A percentile compares a stretch with the other conserved stretches of the same genome.
These are phyloP conservation scores for Pterophyllum scalare DNA, from an alignment of 2,113 vertebrate species.

Conservation along the genomic window DNA sequence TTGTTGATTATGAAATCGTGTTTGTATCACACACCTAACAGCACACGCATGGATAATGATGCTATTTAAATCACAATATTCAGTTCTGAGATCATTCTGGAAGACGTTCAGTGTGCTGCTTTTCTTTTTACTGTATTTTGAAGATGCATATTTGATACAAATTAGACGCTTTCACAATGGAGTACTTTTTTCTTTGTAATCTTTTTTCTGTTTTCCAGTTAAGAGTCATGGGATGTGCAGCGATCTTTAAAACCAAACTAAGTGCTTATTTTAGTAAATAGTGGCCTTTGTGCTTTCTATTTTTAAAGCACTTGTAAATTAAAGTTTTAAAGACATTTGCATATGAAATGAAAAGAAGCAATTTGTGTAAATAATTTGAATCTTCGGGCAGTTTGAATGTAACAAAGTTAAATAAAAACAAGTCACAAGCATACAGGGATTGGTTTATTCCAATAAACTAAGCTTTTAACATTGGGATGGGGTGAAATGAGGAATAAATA, in stretches of 20 bases:
- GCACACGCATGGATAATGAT: neutral
- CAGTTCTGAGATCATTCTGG: neutral
- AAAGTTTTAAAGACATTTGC: slow-evolving; percentile 48
- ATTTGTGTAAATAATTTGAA: neutral
- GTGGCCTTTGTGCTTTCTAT: neutral
- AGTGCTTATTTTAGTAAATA: slow-evolving; percentile 32
- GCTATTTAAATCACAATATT: neutral
- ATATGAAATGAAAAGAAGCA: slow-evolving; percentile 13
- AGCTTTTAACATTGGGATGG: slow-evolving; percentile 32
- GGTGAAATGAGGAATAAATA: slow-evolving; percentile 70
- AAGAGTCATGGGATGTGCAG: neutral
- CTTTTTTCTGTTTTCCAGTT: neutral
- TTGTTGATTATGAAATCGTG: neutral
- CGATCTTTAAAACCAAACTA: slow-evolving; percentile 24
- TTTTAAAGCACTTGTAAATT: slow-evolving; percentile 66
- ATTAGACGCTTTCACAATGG: neutral
- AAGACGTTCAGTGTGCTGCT: neutral
- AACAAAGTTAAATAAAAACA: slow-evolving; percentile 32
- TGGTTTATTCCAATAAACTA: slow-evolving; percentile 69
- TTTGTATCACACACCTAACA: neutral
- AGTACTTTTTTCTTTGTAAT: neutral
- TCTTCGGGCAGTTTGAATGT: neutral
- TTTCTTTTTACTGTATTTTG: neutral
- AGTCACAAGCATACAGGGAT: slow-evolving; percentile 16
- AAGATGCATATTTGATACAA: neutral